Conservation (phyloP, 2,888 invertebrate genomes). For the Amaurobius ferox region DNA sequence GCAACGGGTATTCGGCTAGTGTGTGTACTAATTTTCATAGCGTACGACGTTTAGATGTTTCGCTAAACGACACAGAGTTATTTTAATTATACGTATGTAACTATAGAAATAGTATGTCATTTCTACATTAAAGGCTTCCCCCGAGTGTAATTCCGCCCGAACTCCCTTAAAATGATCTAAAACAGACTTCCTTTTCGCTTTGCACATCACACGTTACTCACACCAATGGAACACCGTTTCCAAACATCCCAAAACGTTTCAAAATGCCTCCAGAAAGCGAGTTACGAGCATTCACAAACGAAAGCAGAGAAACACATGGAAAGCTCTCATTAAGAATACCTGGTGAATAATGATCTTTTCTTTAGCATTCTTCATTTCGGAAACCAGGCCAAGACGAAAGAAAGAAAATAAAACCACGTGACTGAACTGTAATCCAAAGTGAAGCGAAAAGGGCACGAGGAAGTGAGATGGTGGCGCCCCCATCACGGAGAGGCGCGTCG, state of each 20-base stretch:
- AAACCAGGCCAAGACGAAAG: slow-evolving; percentile 22
- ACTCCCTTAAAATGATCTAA: no score
- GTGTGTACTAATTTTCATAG: no score
- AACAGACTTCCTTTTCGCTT: no score
- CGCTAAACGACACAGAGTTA: no score
- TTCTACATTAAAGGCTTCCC: no score
- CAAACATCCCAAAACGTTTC: background rate
- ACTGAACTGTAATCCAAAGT: background rate
- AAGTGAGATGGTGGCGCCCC: slow-evolving; percentile 7
- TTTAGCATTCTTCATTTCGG: slow-evolving; percentile 9
- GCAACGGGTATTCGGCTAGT: no score
- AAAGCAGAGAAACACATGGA: background rate
- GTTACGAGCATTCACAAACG: background rate
- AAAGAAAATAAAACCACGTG: slow-evolving; percentile 19
- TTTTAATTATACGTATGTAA: no score
- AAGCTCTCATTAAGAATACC: background rate
- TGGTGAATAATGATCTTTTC: background rate
- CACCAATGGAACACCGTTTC: background rate
- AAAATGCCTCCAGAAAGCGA: background rate
- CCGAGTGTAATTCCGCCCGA: no score
- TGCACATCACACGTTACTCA: no score
- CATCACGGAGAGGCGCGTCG: background rate
- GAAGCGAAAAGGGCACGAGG: slow-evolving; percentile 12
- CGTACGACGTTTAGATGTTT: no score
- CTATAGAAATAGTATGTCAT: no score